Evolutionary conservation across 2,888 invertebrate species (phyloP), one percentile per base, ranked within the genome.

Genomic region (Netelia inedita): DNA sequence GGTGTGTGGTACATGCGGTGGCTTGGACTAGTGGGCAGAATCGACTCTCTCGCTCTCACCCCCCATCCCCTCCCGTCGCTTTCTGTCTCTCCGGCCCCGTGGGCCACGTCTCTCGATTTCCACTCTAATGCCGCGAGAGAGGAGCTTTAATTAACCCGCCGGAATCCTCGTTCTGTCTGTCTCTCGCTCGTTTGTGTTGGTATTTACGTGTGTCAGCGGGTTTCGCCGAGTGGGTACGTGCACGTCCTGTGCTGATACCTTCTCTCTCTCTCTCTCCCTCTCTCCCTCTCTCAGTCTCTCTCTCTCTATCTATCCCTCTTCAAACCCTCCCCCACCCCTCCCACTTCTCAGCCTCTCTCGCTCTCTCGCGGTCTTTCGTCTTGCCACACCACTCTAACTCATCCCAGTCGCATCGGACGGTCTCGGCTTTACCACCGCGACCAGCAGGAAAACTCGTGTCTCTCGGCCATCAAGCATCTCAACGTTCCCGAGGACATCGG

Each of bases 151-250:
- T 91, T 91, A 91, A 91, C 90, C 89, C 89, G 87, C 83, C 83
- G 85, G 86, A 89, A 91, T 91, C 88, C 89, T 87, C 85, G 16
- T 28, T 28, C 68, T 46, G 28, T 72, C 23, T 53, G 23, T 11
- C 43, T 63, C 19, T 59, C 66, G 43, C 87, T 79, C 82, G 86
- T 88, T 89, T 84, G 86, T 82, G 87, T 89, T 88, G 89, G 87
- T 89, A 88, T 92, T 91, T 90, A 91, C 90, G 89, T 90, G 88
- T 91, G 90, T 91, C 90, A 88, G 89, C 88, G 86, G 89, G 87
- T 89, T 91, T 88, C 85, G 72, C 85, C 82, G 84, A 79, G 83
- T 81, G 65, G 57, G 78, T 57, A 74, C 75, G 69, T 71, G 72
- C 65, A 75, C 57, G 57, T 57, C 57, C 57, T 19, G 57, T 14